Base-by-base conservation (phyloP, 2,797 vertebrate species). In the Pelochelys cantorii region DNA sequence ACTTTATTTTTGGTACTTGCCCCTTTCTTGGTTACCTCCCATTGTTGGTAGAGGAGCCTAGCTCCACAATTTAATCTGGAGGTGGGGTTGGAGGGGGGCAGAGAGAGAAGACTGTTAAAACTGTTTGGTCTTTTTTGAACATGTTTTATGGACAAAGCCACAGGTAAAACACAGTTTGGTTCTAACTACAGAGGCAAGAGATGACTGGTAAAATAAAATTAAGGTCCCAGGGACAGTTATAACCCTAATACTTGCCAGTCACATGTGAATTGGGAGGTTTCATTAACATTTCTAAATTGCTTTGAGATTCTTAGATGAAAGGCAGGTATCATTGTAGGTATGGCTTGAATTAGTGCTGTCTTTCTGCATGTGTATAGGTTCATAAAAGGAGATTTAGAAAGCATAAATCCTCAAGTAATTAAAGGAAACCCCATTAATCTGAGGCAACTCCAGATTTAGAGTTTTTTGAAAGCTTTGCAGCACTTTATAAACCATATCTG, bases 161-260 rank as follows among this genome's bases (percentile, higher is more conserved):
- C 79, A 55, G 54, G 7, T 31, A 65, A 82, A 1, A 0, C 34
- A 84, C 27, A 68, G 78, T 78, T 53, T n/a, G 52, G 23, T 37
- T 42, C 0, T 31, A 37, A 20, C n/a, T 37, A 37, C 75, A 78
- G 52, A 71, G 65, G 74, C 65, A 87, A 37, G 81, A 1, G 34
- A 23, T 34, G 22, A 71, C 18, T 37, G 34, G 68, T 11, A 29
- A 29, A 31, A 13, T 29, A 29, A 27, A 13, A 9, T 1, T 3
- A 78, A 85, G 54, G 10, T 29, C 25, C 42, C 14, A 56, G 71
- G 77, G 4, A 37, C 17, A 0, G 7, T 31, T 11, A 34, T 0
- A 15, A 7, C 25, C 14, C n/a, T 37, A 55, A 25, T 77, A 9
- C 1, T 4, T 68, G 54, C 54, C 84, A 79, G 56, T 57, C 62